Evolutionary conservation across 1,140 invertebrate species (phyloP).

Genomic region (Choristoneura fumiferana): DNA sequence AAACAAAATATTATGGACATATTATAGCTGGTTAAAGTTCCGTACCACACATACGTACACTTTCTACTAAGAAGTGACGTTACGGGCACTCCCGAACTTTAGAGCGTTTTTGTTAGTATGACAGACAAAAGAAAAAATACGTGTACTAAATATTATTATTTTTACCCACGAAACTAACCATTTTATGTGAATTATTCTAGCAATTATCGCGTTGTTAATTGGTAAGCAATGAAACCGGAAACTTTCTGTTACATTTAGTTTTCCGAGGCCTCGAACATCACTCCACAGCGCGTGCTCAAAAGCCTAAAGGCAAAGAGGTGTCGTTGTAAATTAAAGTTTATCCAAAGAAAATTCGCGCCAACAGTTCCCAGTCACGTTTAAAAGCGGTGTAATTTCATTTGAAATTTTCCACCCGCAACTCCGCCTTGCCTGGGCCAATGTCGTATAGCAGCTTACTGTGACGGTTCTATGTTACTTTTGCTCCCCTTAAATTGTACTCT

Average conservation of each 20-base stretch:
- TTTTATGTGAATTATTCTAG: too few species aligned
- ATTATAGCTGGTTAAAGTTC: too few species aligned
- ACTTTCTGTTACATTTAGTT: background rate
- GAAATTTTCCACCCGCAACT: background rate
- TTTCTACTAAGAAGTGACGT: too few species aligned
- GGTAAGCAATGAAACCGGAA: too few species aligned
- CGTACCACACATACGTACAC: too few species aligned
- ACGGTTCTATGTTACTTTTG: background rate
- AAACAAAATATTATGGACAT: too few species aligned
- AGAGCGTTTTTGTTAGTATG: too few species aligned
- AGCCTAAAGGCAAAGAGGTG: slow-evolving; percentile 10
- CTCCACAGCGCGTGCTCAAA: slow-evolving; percentile 10
- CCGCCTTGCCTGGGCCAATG: background rate
- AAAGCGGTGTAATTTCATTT: slow-evolving; percentile 15
- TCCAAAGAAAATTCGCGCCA: slow-evolving; percentile 13
- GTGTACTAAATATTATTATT: too few species aligned
- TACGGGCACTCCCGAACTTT: too few species aligned
- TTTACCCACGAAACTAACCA: too few species aligned
- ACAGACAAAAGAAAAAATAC: too few species aligned
- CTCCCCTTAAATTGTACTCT: background rate
- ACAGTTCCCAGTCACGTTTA: slow-evolving; percentile 11
- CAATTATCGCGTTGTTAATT: too few species aligned
- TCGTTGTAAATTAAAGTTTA: slow-evolving; percentile 12
- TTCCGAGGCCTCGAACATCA: background rate
- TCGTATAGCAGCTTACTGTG: background rate